phyloP scores from a whole-genome alignment of 2,113 vertebrate genomes.

The Macquaria ambigua region DNA sequence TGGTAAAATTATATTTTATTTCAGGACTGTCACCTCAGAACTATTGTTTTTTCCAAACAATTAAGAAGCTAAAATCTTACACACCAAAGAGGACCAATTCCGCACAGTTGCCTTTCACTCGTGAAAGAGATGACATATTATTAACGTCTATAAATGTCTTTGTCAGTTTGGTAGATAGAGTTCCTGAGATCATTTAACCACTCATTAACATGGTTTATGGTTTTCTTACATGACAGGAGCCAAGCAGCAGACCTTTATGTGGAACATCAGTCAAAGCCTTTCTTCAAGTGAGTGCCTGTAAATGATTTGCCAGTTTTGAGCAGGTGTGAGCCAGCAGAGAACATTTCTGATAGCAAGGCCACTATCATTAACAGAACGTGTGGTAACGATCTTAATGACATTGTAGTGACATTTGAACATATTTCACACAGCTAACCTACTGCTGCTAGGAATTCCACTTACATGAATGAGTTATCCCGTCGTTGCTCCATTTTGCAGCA shows the following conservation, averaged over 20 bases:
- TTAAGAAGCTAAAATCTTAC: neutral
- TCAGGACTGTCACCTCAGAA: neutral
- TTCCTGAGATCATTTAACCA: conserved; percentile 49
- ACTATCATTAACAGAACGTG: conserved; percentile 34
- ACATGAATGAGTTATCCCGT: neutral
- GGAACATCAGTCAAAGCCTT: conserved; percentile 92
- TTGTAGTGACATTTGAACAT: conserved; percentile 44
- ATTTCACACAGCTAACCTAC: neutral
- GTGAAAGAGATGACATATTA: neutral
- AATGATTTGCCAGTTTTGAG: conserved; percentile 74
- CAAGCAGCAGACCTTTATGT: conserved; percentile 92
- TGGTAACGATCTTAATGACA: conserved; percentile 46
- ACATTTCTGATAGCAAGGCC: conserved; percentile 5
- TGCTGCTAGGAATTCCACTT: neutral
- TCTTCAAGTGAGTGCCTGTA: conserved; percentile 90
- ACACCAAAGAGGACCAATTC: neutral
- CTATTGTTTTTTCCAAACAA: neutral
- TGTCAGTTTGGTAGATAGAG: neutral
- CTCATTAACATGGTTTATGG: conserved; percentile 78
- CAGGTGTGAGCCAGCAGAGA: conserved; percentile 13
- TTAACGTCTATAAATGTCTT: neutral
- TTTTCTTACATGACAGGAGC: conserved; percentile 87
- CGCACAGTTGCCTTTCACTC: neutral
- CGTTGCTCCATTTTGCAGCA: conserved; percentile 80
- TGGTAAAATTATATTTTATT: neutral